Base-by-base conservation (phyloP, 2,888 invertebrate genomes). In the Lithophane semibrunnea region DNA sequence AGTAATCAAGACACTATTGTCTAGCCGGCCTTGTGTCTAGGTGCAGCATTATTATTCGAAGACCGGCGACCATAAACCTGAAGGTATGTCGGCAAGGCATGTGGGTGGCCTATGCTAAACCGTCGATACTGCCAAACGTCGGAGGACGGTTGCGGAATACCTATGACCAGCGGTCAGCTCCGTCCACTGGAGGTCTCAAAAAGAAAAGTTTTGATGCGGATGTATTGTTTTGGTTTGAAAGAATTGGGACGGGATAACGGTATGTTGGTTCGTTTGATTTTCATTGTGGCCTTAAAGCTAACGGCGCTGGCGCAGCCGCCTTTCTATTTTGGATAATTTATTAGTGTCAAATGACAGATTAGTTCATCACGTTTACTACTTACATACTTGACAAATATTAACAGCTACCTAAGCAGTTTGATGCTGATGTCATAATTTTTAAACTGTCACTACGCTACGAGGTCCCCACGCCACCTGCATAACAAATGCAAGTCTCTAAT, bases 1-100 rank as follows among this genome's bases (percentile, higher is more conserved):
- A 93, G 92, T 91, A 93, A 95, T 95, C 92, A 95, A 94, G 88
- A 87, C 88, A 79, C 92, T 89, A 95, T 94, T 94, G 93, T 94
- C 87, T 86, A 75, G 81, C 66, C 83, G 92, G 90, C 93, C 94
- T 94, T 93, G 93, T 75, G 87, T 82, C 90, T 91, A 90, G 90
- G 89, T 90, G 91, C 90, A 90, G 86, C 91, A 94, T 95, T 95
- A 92, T 92, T 94, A 95, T 95, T 95, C 94, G 84, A 90, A 79
- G 87, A 90, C 92, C 88, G 91, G 83, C 88, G 80, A 85, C 88
- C 82, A 91, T 92, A 92, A 93, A 92, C 89, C 90, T 88, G 88
- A 87, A 90, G 90, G 92, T 93, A 94, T 93, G 93, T 93, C 88
- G 91, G 88, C 87, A 90, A 90, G 83, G 74, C 80, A 70, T 89